Percentiles rank a stretch among this genome's conserved stretches.
Evolutionary conservation across 1,140 invertebrate genomes (phyloP).

Genomic region (Augochlora pura): DNA sequence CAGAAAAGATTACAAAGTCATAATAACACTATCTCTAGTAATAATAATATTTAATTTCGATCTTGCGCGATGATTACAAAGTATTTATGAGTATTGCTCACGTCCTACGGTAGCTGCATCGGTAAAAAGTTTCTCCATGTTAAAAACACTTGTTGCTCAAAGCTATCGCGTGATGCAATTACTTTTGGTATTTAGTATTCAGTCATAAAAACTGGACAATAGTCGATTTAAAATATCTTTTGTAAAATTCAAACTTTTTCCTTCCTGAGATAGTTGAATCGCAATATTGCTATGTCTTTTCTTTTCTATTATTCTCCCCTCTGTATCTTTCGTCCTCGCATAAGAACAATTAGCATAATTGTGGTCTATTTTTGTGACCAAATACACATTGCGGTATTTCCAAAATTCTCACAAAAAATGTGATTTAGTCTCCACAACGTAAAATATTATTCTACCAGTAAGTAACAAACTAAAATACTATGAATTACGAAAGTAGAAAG

Average conservation of each 20-base stretch:
- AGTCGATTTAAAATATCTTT: no score
- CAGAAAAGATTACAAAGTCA: background rate
- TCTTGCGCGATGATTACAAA: background rate
- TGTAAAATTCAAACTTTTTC: no score
- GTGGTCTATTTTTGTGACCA: no score
- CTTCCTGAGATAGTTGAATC: no score
- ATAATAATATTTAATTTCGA: slow-evolving; percentile 2
- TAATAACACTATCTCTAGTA: background rate
- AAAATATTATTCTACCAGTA: no score
- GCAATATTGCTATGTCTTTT: no score
- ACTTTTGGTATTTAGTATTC: background rate
- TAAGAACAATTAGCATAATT: no score
- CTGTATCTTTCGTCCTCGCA: no score
- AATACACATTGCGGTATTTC: background rate
- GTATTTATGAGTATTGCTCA: background rate
- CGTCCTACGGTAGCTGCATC: background rate
- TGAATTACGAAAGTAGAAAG: background rate
- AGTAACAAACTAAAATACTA: background rate
- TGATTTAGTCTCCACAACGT: background rate
- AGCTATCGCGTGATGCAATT: background rate
- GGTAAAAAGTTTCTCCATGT: background rate
- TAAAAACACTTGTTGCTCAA: no score
- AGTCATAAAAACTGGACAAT: no score
- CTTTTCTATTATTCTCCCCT: no score
- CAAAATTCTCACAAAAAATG: background rate